Base-by-base conservation (phyloP, 1,140 invertebrate genomes). In the Teleopsis dalmanni region DNA sequence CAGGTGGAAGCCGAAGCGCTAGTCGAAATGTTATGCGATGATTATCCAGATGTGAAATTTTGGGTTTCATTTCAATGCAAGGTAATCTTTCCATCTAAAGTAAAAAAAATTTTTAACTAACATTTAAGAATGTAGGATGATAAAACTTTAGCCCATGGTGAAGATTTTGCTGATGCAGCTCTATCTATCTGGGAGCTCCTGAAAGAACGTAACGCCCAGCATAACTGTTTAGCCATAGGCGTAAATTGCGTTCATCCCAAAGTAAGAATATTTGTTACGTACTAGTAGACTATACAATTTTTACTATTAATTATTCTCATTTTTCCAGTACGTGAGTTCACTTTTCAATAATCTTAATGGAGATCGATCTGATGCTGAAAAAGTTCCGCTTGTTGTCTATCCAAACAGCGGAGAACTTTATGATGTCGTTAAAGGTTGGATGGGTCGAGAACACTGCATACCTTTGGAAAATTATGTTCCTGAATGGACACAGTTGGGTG, bases 171-270 rank as follows among this genome's bases (percentile, higher is more conserved):
- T 46, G 73, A 78, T 41, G 78, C 63, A 0, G 72, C 65, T 0
- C 62, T 48, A 37, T 50, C 62, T 0, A 53, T 70, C 40, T 70
- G 67, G 76, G 57, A 75, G 72, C 49, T 86, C 79, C 64, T 88
- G 80, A 73, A 76, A 76, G 48, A 65, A 70, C 36, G 80, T 75
- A 65, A 74, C 18, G 56, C 64, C 3, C 77, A 78, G 7, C 72
- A 81, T 22, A 85, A 90, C 66, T 73, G 95, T 23, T 72, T 91
- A 10, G 92, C 87, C 3, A 75, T 95, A 26, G 93, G 92, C 2
- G 80, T 91, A 0, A 96, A 96, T 68, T 96, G 93, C 70, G 78
- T 88, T 4, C 70, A 79, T 43, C 85, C 88, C 0, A 70, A 49
- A 19, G 48, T 53, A 60, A 37, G 37, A 25, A 37, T 38, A 19